Evolutionary conservation across 2,797 vertebrate species (phyloP), one percentile per base, ranked within the genome.

Genomic region (Hydrolagus colliei): DNA sequence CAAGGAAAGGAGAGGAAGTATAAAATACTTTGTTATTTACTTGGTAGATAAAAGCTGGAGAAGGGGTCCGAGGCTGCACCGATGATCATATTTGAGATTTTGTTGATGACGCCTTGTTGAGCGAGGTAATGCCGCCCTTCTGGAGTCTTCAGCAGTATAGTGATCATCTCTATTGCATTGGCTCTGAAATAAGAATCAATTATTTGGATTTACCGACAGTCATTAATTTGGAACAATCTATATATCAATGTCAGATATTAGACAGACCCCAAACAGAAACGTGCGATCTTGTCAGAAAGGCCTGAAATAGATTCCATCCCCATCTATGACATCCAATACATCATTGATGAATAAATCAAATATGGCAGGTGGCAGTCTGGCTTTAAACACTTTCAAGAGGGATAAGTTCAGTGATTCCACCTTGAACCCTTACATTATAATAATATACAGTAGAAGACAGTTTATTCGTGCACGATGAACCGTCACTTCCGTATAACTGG

Each of bases 131-230:
- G 96, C 0, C 96, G 93, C 1, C 97, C 97, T 2, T 99, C 97
- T 0, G 93, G 92, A 77, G 93, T 96, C 71, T 92, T 91, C 10
- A 97, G 96, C 73, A 99, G 89, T 0, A 90, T 90, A 0, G 96
- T 98, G 88, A 99, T 94, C 96, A 97, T 98, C 92, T 98, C 97
- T 85, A 97, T 93, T 67, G 97, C 96, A 0, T 97, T 97, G 18
- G 95, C 96, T 90, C 98, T 99, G 88, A 12, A 91, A 89, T 7
- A 88, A 5, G 68, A 74, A 2, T 12, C 1, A 65, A 63, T 75
- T 52, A 10, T 27, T 18, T n/a, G 14, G 2, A 86, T 35, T 62
- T 3, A 27, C 72, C 62, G 9, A 27, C 6, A 82, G 20, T 22
- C 75, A 80, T 63, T 79, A 13, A 3, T 52, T 52, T 52, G 41